Evolutionary conservation across 2,113 vertebrate species (phyloP), one percentile per base, ranked within the genome.

Genomic region (Hippoglossus stenolepis): DNA sequence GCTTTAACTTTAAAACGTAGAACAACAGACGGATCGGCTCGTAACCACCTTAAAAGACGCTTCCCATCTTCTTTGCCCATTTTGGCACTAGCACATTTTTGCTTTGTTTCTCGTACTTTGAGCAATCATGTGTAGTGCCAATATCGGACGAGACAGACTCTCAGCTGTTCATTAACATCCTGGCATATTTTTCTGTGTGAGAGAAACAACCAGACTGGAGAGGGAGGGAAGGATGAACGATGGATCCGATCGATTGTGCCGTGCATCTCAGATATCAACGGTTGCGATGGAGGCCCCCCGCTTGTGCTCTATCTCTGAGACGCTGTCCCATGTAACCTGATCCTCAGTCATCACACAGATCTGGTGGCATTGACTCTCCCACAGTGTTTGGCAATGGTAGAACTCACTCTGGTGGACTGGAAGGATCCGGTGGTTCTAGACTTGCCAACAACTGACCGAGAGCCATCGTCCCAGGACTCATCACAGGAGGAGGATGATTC

Each of bases 51-150:
- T 24, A 11, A 60, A 56, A 71, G 14, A 10, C 18, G 35, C 2
- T 2, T 56, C 40, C 2, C 15, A 67, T 69, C 87, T 92, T 84
- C 96, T 95, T 92, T 90, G 96, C 98, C 97, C 92, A 90, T 95
- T 99, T 99, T 99, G 98, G 98, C 98, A 99, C 98, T 98, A 98
- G 98, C 98, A 99, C 98, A 99, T 99, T 99, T 99, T 99, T 99
- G 98, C 97, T 99, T 96, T 94, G 90, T 97, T 90, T 91, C 92
- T 95, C 88, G 77, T 71, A 81, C 17, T 91, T 94, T 92, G 96
- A 97, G 97, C 97, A 99, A 99, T 98, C 96, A 98, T 99, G 98
- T 99, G 96, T 96, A 95, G 98, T 98, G 97, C 97, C 97, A 99
- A 97, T 96, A 97, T 98, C 92, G 97, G 98, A 99, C 70, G 82